Evolutionary conservation across 2,113 vertebrate species (phyloP).

Genomic region (western clawed frog (Xenopus tropicalis)): DNA sequence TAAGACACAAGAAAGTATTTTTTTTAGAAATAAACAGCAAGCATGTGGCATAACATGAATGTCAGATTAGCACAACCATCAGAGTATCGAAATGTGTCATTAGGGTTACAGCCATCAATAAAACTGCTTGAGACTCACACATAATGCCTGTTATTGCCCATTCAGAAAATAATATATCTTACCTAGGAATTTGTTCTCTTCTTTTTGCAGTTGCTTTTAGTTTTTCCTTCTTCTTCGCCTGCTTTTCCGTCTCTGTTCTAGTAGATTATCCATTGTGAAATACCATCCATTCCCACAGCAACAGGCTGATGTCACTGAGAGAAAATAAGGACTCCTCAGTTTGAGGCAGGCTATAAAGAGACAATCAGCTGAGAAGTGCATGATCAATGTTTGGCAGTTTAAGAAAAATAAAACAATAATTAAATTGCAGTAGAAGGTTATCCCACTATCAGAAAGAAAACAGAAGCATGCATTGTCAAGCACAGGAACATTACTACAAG

Average conservation of each 20-base stretch:
- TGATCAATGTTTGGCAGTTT: background rate
- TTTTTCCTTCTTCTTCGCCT: slow-evolving; percentile 11
- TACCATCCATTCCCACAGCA: slow-evolving; percentile 20
- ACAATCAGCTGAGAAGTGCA: background rate
- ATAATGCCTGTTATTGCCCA: background rate
- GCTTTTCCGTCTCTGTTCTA: slow-evolving; percentile 7
- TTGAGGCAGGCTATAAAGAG: background rate
- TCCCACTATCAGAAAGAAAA: no score
- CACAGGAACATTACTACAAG: no score
- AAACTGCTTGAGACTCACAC: background rate
- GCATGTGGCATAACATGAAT: no score
- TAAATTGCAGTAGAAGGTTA: background rate
- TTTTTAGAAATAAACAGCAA: no score
- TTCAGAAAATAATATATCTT: background rate
- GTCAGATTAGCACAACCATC: background rate
- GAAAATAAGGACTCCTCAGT: slow-evolving; percentile 30
- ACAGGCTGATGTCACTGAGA: slow-evolving; percentile 16
- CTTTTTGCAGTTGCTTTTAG: background rate
- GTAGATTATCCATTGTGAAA: slow-evolving; percentile 39
- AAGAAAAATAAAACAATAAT: background rate
- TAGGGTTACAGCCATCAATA: background rate
- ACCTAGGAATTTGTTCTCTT: background rate
- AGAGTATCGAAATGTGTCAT: background rate
- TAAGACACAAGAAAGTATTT: no score
- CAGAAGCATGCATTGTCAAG: no score